A percentile compares a stretch with the other conserved stretches of the same genome.
These are phyloP conservation scores for Ennomos erosarius DNA, from an alignment of 2,888 invertebrate genomes.

Conservation along the genomic window DNA sequence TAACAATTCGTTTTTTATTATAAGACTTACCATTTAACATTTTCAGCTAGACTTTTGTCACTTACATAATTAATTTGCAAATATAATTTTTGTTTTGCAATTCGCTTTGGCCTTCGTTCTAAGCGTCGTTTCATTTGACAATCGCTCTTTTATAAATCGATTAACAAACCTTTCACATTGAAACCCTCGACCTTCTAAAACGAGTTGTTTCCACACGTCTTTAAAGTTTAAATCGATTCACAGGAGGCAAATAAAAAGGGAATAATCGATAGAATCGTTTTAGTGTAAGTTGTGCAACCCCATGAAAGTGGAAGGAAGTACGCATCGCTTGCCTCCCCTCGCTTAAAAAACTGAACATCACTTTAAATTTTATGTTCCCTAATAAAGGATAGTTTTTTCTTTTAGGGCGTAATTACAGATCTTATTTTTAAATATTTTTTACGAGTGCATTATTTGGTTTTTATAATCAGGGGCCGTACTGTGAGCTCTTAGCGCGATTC, in stretches of 20 bases:
- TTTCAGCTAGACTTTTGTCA: no score
- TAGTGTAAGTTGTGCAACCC: conserved; percentile 53
- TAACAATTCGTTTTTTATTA: no score
- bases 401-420: no score
- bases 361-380: conserved; percentile 2
- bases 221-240: conserved; percentile 44
- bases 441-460: no score
- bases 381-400: background rate
- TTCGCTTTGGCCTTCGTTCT: conserved; percentile 17
- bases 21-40: no score
- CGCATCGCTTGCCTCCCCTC: conserved; percentile 62
- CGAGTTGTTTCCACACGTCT: conserved; percentile 60
- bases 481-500: no score
- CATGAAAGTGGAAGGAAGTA: conserved; percentile 54
- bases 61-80: no score
- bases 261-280: conserved; percentile 46
- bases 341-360: conserved; percentile 37
- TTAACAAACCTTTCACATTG: conserved; percentile 58
- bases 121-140: conserved; percentile 32
- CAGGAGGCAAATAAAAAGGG: conserved; percentile 51
- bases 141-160: conserved; percentile 44
- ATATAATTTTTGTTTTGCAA: conserved; percentile 9
- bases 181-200: conserved; percentile 55
- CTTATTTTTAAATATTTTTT: no score
- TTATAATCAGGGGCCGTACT: no score